These are phyloP conservation scores for Siniperca obscura DNA, from an alignment of 2,797 vertebrate genomes.

Conservation along the genomic window DNA sequence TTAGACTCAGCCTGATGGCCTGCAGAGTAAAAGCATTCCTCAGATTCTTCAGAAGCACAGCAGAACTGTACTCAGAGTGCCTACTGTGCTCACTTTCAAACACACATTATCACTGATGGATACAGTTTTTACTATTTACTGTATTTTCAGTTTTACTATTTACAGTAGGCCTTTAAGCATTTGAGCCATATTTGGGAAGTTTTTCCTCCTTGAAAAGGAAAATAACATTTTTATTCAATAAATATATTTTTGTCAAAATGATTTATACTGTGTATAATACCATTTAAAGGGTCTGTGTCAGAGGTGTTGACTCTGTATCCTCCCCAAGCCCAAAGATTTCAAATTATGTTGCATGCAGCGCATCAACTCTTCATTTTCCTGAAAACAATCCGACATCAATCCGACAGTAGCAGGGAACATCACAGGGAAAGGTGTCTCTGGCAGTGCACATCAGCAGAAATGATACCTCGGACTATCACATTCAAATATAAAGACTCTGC, in stretches of 20 bases:
- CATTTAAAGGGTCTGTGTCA: neutral
- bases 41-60: slow-evolving; percentile 78
- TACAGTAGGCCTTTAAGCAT: neutral
- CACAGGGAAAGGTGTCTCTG: neutral
- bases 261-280: neutral
- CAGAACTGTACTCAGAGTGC: slow-evolving; percentile 65
- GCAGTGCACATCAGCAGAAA: neutral
- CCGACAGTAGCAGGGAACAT: neutral
- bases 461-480: neutral
- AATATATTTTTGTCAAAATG: neutral
- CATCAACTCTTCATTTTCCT: neutral
- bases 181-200: neutral
- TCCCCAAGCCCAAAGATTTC: neutral
- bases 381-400: neutral
- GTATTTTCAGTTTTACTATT: neutral
- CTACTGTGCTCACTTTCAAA: slow-evolving; percentile 47
- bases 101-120: slow-evolving; percentile 35
- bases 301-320: neutral
- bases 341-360: neutral
- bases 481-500: neutral
- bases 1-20: slow-evolving; percentile 60
- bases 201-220: neutral
- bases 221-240: no score
- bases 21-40: slow-evolving; percentile 81
- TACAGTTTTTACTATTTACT: slow-evolving; percentile 10